Conservation (phyloP, 2,888 invertebrate genomes). For the Phlogophora meticulosa region DNA sequence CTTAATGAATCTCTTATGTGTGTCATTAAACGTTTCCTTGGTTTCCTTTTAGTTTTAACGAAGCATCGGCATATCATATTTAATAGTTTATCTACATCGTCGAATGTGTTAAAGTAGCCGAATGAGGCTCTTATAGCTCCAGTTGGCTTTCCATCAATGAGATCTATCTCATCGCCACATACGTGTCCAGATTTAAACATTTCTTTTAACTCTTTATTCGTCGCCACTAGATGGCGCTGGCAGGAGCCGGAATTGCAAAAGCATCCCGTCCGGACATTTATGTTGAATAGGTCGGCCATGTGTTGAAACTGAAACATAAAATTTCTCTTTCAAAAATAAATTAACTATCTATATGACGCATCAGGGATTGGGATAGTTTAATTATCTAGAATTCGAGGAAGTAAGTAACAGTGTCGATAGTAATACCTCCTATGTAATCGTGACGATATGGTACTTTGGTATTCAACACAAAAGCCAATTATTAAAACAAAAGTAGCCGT, state of each 20-base stretch:
- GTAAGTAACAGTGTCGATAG: no score
- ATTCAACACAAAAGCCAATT: no score
- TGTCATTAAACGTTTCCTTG: constrained; percentile 76
- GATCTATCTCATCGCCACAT: constrained; percentile 97
- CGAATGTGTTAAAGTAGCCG: constrained; percentile 96
- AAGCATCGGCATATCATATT: constrained; percentile 95
- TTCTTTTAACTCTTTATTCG: constrained; percentile 93
- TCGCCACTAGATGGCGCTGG: constrained; percentile 94
- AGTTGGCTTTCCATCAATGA: constrained; percentile 96
- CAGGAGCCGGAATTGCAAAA: constrained; percentile 99
- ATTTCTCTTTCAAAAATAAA: not conserved
- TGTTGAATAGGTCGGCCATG: constrained; percentile 96
- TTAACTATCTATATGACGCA: not conserved
- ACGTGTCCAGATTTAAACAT: constrained; percentile 97
- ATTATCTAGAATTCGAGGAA: no score
- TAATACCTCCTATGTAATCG: no score
- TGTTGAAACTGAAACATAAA: constrained; percentile 93
- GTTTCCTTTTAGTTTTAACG: constrained; percentile 81
- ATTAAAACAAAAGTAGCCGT: no score
- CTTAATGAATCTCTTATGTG: constrained; percentile 55
- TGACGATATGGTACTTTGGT: no score
- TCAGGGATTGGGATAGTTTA: no score
- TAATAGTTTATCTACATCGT: constrained; percentile 94
- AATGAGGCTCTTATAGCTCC: constrained; percentile 98
- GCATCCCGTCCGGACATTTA: constrained; percentile 97